Conservation (phyloP, 2,797 vertebrate genomes). For the Coccyzus lansbergi region DNA sequence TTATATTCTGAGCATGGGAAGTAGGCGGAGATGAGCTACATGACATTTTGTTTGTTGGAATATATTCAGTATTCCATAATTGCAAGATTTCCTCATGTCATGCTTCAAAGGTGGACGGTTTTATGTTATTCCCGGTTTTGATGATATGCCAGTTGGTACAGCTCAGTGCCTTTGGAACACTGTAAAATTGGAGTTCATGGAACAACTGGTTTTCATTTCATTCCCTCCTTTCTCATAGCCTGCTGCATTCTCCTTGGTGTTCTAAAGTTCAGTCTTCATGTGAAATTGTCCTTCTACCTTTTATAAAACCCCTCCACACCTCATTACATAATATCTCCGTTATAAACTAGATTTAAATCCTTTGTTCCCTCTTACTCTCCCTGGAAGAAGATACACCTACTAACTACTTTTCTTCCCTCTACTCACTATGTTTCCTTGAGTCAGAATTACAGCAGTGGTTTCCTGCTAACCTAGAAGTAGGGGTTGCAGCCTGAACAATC, state of each 20-base stretch:
- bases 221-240: background rate
- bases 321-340: background rate
- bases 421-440: background rate
- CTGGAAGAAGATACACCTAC: background rate
- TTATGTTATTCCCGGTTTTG: constrained; percentile 51
- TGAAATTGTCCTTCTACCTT: background rate
- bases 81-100: constrained; percentile 53
- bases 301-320: background rate
- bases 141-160: constrained; percentile 21
- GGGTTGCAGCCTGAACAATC: background rate
- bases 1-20: constrained; percentile 40
- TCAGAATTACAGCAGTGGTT: background rate
- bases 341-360: background rate
- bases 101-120: constrained; percentile 39
- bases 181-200: constrained; percentile 10
- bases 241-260: constrained; percentile 4
- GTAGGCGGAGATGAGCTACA: constrained; percentile 15
- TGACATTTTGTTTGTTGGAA: constrained; percentile 52
- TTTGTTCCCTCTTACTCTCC: background rate
- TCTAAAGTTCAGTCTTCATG: background rate
- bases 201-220: constrained; percentile 36
- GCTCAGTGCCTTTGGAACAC: background rate
- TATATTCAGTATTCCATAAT: constrained; percentile 41
- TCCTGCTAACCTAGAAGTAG: background rate
- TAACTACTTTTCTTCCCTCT: background rate